Evolutionary conservation across 2,888 invertebrate genomes (phyloP), one percentile per base, ranked within the genome.

Genomic region (Uropetala carovei): DNA sequence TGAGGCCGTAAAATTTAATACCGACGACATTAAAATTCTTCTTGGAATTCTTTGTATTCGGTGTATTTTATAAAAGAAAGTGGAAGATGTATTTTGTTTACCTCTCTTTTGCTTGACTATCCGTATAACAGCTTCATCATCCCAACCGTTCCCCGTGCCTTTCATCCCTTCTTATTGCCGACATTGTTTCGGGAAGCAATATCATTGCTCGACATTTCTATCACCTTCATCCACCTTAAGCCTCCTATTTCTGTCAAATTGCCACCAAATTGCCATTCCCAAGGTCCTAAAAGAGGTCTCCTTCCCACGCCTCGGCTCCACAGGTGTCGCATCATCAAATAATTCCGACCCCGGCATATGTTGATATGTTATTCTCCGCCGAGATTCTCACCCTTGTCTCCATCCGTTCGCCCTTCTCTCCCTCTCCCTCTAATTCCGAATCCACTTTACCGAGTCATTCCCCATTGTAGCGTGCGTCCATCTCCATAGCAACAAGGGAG

Each of bases 251-350:
- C 9, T 85, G 58, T 22, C 86, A 13, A 56, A 22, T 56, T 14
- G 43, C 18, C 22, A 0, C 57, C 86, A n/a, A 43, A 30, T 64
- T 30, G 89, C 27, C 68, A 18, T n/a, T 75, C 75, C 27, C 22
- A 75, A 27, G 27, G 75, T n/a, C 22, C 22, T 68, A n/a, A 16
- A 18, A 75, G 27, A 75, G 43, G 5, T 43, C 3, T 43, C 1
- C 1, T 43, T 43, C 43, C 83, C 43, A 56, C 83, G 60, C 43
- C 68, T 64, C 1, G 9, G 18, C 30, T 89, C 89, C 89, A 89
- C 89, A 89, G 89, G 89, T 89, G 89, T 89, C 89, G 89, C 89
- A 60, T 22, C 89, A 43, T 9, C 43, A n/a, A 60, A 68, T 89
- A 27, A 89, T 89, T 64, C 60, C 11, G 22, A 30, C 64, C 64